Evolutionary conservation across 2,113 vertebrate species (phyloP).

Genomic region (Terrapene triunguis): DNA sequence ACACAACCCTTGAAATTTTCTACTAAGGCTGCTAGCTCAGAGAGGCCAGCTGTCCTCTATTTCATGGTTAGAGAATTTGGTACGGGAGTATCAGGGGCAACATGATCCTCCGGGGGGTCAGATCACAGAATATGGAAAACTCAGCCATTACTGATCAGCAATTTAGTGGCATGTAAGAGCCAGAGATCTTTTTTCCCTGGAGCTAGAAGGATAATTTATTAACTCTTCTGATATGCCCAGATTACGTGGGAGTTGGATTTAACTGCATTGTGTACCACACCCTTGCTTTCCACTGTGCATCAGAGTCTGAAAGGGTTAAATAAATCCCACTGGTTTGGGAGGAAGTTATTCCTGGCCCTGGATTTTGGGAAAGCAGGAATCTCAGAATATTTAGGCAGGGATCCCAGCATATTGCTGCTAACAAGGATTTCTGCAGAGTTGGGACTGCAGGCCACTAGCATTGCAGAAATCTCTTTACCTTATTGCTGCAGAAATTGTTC

Average conservation of each 20-base stretch:
- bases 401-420: not conserved
- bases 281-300: not conserved
- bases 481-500: not conserved
- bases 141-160: fast-evolving
- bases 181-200: not conserved
- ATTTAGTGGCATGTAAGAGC: not conserved
- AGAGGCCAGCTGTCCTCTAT: not conserved
- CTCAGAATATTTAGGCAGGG: not conserved
- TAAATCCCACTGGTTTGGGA: not conserved
- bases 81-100: fast-evolving
- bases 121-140: not conserved
- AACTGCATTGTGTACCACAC: not conserved
- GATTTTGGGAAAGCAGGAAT: not conserved
- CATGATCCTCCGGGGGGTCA: not conserved
- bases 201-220: not conserved
- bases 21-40: not conserved
- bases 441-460: not conserved
- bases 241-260: not conserved
- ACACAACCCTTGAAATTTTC: not conserved
- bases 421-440: not conserved
- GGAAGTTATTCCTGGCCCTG: not conserved
- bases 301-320: not conserved
- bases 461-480: not conserved
- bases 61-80: not conserved
- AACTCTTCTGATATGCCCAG: not conserved